Conservation (phyloP, 2,797 vertebrate species). For the Neosilurus hyrtlii region DNA sequence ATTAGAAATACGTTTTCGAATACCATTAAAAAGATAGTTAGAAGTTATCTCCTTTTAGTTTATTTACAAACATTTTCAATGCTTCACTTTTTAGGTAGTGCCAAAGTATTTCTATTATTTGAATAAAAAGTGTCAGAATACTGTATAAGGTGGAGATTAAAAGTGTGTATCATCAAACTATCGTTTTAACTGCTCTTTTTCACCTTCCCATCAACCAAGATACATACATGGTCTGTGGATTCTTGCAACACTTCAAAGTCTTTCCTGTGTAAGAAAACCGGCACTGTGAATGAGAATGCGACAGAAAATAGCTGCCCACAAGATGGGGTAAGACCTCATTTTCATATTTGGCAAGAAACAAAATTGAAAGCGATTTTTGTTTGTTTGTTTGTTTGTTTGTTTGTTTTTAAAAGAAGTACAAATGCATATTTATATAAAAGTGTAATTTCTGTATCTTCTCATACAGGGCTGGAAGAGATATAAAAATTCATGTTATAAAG, state of each 20-base stretch:
- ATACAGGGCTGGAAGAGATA: slow-evolving; percentile 86
- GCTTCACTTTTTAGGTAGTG: too few species aligned
- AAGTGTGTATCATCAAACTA: background rate
- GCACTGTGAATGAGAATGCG: slow-evolving; percentile 68
- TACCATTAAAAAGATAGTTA: too few species aligned
- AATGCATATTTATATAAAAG: too few species aligned
- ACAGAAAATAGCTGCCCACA: slow-evolving; percentile 68
- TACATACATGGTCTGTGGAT: slow-evolving; percentile 74
- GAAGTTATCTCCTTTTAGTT: too few species aligned
- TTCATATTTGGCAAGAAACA: background rate
- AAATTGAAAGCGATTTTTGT: background rate
- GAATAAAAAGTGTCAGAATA: background rate
- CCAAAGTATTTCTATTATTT: too few species aligned
- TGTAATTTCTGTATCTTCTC: background rate
- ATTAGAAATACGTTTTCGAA: too few species aligned
- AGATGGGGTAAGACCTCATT: slow-evolving; percentile 72
- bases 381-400: too few species aligned
- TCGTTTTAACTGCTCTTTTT: background rate
- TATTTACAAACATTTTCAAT: too few species aligned
- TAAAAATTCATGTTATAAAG: slow-evolving; percentile 83
- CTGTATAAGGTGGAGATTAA: background rate
- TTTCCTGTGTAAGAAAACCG: slow-evolving; percentile 87
- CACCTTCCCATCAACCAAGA: slow-evolving; percentile 11
- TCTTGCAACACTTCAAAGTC: slow-evolving; percentile 73
- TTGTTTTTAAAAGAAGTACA: too few species aligned